phyloP scores from a whole-genome alignment of 1,140 invertebrate genomes.

The Littorina saxatilis region DNA sequence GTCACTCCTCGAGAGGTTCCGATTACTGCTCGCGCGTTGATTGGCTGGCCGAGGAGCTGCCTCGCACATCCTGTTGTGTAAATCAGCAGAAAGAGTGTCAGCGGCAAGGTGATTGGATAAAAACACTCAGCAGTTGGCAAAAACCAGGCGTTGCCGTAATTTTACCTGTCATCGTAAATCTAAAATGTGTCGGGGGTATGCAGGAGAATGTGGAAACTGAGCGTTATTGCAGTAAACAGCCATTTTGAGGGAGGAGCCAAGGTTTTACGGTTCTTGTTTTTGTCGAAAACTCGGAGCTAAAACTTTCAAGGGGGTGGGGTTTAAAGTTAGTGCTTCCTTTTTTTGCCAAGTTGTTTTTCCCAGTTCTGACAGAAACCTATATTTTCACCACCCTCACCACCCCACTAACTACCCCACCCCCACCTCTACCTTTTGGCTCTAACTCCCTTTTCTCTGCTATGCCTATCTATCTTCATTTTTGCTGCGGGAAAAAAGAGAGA shows the following conservation, averaged over 20 bases:
- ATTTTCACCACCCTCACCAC: too few relatives aligned
- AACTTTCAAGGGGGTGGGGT: too few relatives aligned
- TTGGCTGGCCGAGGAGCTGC: neutral
- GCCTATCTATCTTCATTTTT: neutral
- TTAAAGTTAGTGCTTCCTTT: too few relatives aligned
- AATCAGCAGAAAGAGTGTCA: neutral
- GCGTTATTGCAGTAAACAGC: constrained; percentile 7
- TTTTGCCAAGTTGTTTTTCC: too few relatives aligned
- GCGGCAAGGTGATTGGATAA: neutral
- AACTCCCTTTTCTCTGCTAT: too few relatives aligned
- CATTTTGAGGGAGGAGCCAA: constrained; percentile 4
- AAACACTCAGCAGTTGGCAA: neutral
- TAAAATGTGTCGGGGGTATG: neutral
- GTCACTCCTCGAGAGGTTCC: constrained; percentile 29
- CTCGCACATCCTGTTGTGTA: constrained; percentile 6
- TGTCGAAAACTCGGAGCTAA: too few relatives aligned
- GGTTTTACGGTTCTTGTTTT: too few relatives aligned
- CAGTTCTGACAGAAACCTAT: too few relatives aligned
- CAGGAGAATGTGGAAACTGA: neutral
- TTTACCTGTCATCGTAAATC: constrained; percentile 3
- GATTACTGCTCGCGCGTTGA: constrained; percentile 17
- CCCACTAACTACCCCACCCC: too few relatives aligned
- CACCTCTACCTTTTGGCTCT: too few relatives aligned
- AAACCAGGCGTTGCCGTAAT: neutral
- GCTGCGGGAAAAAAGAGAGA: too few relatives aligned